These are phyloP conservation scores for Pectinophora gossypiella DNA, from an alignment of 1,140 invertebrate genomes.

Conservation along the genomic window DNA sequence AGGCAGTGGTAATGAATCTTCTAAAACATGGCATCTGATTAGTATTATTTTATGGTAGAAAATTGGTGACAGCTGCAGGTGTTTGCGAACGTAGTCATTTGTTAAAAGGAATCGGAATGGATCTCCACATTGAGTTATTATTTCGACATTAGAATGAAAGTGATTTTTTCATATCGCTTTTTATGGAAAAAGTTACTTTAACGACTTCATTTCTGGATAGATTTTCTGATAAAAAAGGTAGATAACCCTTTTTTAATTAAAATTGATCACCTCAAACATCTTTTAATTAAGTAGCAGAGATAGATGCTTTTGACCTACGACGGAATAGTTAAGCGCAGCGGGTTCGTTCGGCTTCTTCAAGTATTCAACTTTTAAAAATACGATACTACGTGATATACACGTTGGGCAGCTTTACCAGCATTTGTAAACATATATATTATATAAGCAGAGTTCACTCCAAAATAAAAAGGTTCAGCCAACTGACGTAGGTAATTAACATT, in stretches of 20 bases:
- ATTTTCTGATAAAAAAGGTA: too few species aligned
- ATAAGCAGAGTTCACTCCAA: slow-evolving; percentile 2
- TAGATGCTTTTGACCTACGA: too few species aligned
- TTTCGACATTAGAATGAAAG: slow-evolving; percentile 17
- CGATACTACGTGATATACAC: too few species aligned
- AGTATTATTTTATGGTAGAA: slow-evolving; percentile 37
- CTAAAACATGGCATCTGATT: slow-evolving; percentile 33
- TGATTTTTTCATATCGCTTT: slow-evolving; percentile 6
- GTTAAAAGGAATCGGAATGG: slow-evolving; percentile 21
- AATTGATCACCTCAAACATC: too few species aligned
- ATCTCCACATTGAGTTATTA: slow-evolving; percentile 38
- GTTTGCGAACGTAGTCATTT: slow-evolving; percentile 24
- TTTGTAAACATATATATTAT: too few species aligned
- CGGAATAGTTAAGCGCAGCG: too few species aligned
- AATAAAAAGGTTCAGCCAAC: slow-evolving; percentile 31
- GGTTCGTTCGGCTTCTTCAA: too few species aligned
- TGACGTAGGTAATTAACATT: slow-evolving; percentile 47
- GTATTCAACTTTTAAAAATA: too few species aligned
- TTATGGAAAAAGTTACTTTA: background rate
- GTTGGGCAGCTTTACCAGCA: too few species aligned
- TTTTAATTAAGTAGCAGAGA: too few species aligned
- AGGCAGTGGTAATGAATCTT: slow-evolving; percentile 40
- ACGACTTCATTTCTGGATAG: slow-evolving; percentile 3
- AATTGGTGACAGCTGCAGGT: slow-evolving; percentile 38
- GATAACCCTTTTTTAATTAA: too few species aligned